These are phyloP conservation scores for Scophthalmus maximus DNA, from an alignment of 2,113 vertebrate genomes.

Conservation along the genomic window DNA sequence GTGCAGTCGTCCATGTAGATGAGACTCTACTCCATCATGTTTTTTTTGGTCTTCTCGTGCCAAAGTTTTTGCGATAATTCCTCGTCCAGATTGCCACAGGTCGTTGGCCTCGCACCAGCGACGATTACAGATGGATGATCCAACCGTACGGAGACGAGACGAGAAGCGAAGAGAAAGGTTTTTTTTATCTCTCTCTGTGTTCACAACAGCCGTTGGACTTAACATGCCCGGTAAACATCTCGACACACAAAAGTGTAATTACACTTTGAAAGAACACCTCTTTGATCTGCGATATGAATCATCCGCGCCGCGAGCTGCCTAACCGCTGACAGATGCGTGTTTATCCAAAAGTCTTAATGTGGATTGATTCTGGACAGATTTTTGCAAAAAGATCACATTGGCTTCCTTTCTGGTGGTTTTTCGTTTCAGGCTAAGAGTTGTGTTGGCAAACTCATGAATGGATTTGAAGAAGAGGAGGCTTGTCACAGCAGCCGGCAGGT, in stretches of 20 bases:
- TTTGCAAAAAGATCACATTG: conserved; percentile 17
- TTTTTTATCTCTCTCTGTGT: background rate
- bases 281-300: conserved; percentile 43
- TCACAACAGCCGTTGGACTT: background rate
- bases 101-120: background rate
- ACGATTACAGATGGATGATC: background rate
- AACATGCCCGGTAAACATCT: background rate
- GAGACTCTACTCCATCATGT: background rate
- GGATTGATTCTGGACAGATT: conserved; percentile 30
- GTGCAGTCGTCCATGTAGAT: background rate
- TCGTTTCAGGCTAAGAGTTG: too few species aligned
- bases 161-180: too few species aligned
- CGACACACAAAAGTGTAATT: background rate
- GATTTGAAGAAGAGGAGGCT: too few species aligned
- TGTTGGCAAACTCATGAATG: too few species aligned
- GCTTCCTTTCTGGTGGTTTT: conserved; percentile 37
- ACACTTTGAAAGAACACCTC: conserved; percentile 9
- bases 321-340: conserved; percentile 58
- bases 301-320: background rate
- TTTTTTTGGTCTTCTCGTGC: background rate
- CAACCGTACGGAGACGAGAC: background rate
- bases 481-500: too few species aligned
- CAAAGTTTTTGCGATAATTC: background rate
- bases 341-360: conserved; percentile 21
- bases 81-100: background rate